Percentiles rank a stretch among this genome's conserved stretches.
These are phyloP conservation scores for Tychaedon coryphoeus DNA, from an alignment of 2,113 vertebrate species.

Conservation along the genomic window DNA sequence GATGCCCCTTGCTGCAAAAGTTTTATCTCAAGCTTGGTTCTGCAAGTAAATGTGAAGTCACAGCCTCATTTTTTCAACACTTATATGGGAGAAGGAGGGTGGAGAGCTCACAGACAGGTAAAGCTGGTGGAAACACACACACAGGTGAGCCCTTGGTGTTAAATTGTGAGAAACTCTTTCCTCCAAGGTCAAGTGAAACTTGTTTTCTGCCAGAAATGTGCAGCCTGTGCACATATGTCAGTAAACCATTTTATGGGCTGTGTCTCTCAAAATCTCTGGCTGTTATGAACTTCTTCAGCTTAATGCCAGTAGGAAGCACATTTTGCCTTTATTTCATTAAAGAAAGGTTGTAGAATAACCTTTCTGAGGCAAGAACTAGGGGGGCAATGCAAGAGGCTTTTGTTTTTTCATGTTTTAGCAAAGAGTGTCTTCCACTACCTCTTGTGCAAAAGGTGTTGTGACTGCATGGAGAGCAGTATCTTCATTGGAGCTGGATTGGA, in stretches of 20 bases:
- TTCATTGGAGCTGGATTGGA: neutral
- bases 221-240: neutral
- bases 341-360: neutral
- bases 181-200: constrained; percentile 1
- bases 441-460: neutral
- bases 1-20: neutral
- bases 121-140: neutral
- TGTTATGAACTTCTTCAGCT: neutral
- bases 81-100: neutral
- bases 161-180: neutral
- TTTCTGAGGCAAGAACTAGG: neutral
- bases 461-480: neutral
- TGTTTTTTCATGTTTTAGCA: neutral
- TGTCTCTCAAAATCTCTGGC: neutral
- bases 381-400: fast-evolving
- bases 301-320: neutral
- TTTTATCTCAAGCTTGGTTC: neutral
- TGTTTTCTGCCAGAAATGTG: neutral
- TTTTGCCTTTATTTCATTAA: neutral
- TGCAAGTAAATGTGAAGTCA: neutral
- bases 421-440: neutral
- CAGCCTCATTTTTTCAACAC: fast-evolving
- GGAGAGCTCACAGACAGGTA: neutral
- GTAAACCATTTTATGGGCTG: neutral
- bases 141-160: neutral